Conservation (phyloP, 2,888 invertebrate species). For the Volucella inanis region DNA sequence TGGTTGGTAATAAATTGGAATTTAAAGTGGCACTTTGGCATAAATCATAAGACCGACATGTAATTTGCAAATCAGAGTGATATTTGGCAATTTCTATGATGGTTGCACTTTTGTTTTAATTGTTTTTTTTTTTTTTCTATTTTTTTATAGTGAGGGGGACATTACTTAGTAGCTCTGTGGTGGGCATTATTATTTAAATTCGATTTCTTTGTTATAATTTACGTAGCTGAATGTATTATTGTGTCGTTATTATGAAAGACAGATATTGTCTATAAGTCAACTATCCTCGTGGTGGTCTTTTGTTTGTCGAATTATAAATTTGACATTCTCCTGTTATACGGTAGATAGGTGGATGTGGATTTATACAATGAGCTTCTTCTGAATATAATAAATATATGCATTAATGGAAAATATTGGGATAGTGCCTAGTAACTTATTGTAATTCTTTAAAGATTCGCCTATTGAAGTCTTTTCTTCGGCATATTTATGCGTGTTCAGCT, state of each 20-base stretch:
- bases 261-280: constrained; percentile 24
- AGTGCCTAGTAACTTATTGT: too few species aligned
- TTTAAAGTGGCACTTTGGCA: constrained; percentile 63
- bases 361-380: too few species aligned
- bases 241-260: constrained; percentile 19
- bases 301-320: constrained; percentile 28
- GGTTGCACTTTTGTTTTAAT: background rate
- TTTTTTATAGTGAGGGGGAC: constrained; percentile 1
- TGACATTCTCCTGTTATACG: constrained; percentile 9
- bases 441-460: too few species aligned
- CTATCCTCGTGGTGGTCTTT: constrained; percentile 45
- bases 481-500: too few species aligned
- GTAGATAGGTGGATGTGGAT: too few species aligned
- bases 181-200: constrained; percentile 34
- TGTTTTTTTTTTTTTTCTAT: background rate
- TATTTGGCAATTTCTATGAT: constrained; percentile 27
- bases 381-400: too few species aligned
- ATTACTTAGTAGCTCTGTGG: constrained; percentile 2
- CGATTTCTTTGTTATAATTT: constrained; percentile 14
- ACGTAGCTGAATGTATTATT: constrained; percentile 16
- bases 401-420: too few species aligned
- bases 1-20: constrained; percentile 56
- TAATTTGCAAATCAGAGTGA: constrained; percentile 30
- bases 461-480: too few species aligned
- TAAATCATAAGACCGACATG: constrained; percentile 57